A percentile compares a stretch with the other conserved stretches of the same genome.
Conservation (phyloP, 2,797 vertebrate genomes). For the Falco rusticolus region DNA sequence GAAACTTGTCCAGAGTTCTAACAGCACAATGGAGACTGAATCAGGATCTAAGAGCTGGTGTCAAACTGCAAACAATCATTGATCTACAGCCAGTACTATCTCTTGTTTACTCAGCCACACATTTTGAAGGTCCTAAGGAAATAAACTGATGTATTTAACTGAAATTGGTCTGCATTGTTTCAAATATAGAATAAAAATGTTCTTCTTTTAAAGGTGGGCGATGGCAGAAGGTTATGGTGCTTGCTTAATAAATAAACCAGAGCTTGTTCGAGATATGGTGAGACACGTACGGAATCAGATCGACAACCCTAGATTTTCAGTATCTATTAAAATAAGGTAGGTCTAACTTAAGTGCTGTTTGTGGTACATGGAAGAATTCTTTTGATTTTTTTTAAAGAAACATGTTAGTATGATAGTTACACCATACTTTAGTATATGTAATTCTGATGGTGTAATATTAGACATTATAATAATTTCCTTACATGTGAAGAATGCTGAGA, state of each 20-base stretch:
- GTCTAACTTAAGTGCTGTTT: background rate
- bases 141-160: background rate
- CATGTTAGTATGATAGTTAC: background rate
- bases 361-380: background rate
- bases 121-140: background rate
- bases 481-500: background rate
- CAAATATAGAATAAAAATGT: background rate
- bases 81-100: background rate
- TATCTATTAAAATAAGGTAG: constrained; percentile 97
- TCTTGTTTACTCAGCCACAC: background rate
- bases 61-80: background rate
- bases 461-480: background rate
- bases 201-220: constrained; percentile 87
- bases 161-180: background rate
- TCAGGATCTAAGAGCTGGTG: background rate
- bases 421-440: background rate
- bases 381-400: background rate
- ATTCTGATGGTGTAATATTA: background rate
- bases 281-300: constrained; percentile 89
- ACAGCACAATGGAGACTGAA: background rate
- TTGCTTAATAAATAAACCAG: constrained; percentile 95
- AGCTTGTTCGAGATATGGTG: constrained; percentile 94
- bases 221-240: constrained; percentile 94
- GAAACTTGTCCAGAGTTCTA: background rate
- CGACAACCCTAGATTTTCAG: constrained; percentile 85